These are phyloP conservation scores for Fregata magnificens DNA, from an alignment of 2,113 vertebrate genomes.

Conservation along the genomic window DNA sequence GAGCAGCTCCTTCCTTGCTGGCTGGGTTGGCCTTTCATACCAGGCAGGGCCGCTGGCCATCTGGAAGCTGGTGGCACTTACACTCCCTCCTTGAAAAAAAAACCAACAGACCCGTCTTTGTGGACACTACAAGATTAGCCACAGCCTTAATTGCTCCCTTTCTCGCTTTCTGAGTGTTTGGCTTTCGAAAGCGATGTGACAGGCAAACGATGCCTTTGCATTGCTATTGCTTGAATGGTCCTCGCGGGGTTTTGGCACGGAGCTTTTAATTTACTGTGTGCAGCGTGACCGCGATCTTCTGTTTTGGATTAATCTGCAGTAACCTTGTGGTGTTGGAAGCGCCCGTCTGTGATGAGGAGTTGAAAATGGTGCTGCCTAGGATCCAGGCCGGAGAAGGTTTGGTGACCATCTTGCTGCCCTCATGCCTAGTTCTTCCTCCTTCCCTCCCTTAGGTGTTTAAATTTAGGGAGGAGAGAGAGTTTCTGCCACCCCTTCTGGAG, in stretches of 20 bases:
- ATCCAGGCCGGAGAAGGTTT: not conserved
- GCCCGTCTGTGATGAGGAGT: not conserved
- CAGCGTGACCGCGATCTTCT: fast-evolving
- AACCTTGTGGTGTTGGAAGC: not conserved
- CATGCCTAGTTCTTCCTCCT: not conserved
- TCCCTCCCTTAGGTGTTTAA: not conserved
- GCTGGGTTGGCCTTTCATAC: not conserved
- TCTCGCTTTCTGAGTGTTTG: not conserved
- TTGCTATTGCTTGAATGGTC: not conserved
- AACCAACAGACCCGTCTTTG: not conserved
- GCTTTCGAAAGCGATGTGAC: not conserved
- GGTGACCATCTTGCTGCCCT: not conserved
- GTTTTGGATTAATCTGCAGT: not conserved
- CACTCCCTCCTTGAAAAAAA: not conserved
- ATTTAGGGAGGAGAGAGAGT: not conserved
- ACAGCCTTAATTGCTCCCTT: not conserved
- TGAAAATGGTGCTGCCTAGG: not conserved
- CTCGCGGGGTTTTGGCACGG: not conserved
- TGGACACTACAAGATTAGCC: not conserved
- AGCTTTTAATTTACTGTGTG: not conserved
- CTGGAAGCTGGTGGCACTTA: not conserved
- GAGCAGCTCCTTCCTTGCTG: not conserved
- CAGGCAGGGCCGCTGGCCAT: not conserved
- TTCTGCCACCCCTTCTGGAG: not conserved
- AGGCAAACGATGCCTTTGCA: not conserved